Conservation (phyloP, 2,113 vertebrate species). For the Semnornis frantzii region DNA sequence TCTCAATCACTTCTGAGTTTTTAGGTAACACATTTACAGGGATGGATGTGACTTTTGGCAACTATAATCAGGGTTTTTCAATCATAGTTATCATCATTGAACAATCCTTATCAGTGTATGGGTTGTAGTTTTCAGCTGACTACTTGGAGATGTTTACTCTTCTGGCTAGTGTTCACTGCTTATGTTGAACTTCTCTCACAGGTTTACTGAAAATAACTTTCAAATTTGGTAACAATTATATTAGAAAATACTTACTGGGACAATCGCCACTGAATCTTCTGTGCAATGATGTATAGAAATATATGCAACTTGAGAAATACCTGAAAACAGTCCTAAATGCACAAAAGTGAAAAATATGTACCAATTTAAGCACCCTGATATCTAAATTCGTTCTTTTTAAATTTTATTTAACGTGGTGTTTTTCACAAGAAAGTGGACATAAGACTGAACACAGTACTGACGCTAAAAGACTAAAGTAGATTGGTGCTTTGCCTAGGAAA, state of each 20-base stretch:
- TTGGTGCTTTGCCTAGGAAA: not conserved
- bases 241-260: not conserved
- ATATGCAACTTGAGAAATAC: not conserved
- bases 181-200: not conserved
- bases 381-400: not conserved
- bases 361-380: not conserved
- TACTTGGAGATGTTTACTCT: not conserved
- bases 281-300: not conserved
- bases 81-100: not conserved
- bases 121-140: not conserved
- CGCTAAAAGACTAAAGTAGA: not conserved
- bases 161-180: not conserved
- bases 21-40: not conserved
- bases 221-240: not conserved
- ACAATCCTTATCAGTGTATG: not conserved
- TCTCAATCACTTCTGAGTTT: not conserved
- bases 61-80: not conserved
- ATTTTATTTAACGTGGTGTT: not conserved
- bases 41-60: slow-evolving; percentile 18
- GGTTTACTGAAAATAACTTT: not conserved
- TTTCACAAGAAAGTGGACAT: not conserved
- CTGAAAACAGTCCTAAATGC: not conserved
- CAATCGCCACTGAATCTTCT: not conserved
- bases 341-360: not conserved
- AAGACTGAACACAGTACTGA: not conserved